Evolutionary conservation across 2,888 invertebrate species (phyloP), one percentile per base, ranked within the genome.

Genomic region (Myathropa florea): DNA sequence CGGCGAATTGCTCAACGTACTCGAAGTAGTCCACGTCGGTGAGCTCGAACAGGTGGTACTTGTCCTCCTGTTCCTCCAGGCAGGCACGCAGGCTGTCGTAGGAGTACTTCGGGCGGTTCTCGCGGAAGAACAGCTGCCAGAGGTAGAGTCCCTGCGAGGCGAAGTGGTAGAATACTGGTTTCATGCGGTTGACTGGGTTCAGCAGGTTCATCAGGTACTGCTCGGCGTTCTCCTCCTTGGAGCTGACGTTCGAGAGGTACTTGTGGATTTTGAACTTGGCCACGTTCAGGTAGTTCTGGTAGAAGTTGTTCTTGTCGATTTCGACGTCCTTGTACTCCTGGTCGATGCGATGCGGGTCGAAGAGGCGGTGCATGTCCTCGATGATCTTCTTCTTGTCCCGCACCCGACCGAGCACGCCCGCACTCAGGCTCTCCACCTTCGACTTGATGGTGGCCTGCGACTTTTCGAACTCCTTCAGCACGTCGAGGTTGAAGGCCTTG

Each of bases 51-150:
- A 87, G 63, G 9, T 79, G 79, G 60, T 87, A 87, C 24, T 76
- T 83, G 21, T 87, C 72, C 39, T 79, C 75, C 30, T 87, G 87
- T 0, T 18, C n/a, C 9, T 83, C 87, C 0, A 87, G 72, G 18
- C 87, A 87, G 60, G 79, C 59, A 1, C 87, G 71, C n/a, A 87
- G 53, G 0, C 10, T 10, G 6, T 87, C 79, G 33, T 87, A 87
- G 9, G 83, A 83, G 46, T 83, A 87, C 21, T 83, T 87, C 59
- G 87, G 87, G 0, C 72, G 70, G 26, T 79, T 87, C 57, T 87
- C 87, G 0, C 80, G 87, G 68, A 87, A 87, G 67, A 83, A 83
- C 67, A 87, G 24, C 21, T 87, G 53, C 87, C 87, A 87, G 10
- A 87, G 24, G 30, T 76, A 87, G 28, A 87, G 79, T 1, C 87